These are phyloP conservation scores for Sciurus vulgaris DNA, from an alignment of 2,797 vertebrate genomes.

Conservation along the genomic window DNA sequence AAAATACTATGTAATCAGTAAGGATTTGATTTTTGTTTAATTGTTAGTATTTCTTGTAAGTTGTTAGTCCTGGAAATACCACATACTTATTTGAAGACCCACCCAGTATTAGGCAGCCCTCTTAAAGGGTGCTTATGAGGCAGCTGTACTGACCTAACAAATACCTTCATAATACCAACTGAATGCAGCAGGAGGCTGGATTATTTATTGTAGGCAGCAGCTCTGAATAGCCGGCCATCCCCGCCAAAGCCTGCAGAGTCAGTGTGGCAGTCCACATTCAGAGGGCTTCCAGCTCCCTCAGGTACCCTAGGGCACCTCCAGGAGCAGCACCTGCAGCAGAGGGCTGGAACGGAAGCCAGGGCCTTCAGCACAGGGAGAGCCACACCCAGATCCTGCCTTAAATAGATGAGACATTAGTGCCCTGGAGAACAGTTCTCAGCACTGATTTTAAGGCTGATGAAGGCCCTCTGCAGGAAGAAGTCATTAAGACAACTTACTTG, in stretches of 20 bases:
- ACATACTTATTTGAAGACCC: not conserved
- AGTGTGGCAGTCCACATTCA: not conserved
- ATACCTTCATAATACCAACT: not conserved
- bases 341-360: not conserved
- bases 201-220: not conserved
- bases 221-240: not conserved
- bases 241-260: not conserved
- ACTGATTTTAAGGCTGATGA: not conserved
- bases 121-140: not conserved
- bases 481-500: not conserved
- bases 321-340: no score
- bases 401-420: not conserved
- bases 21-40: not conserved
- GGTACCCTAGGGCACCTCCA: not conserved
- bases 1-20: not conserved
- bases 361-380: fast-evolving
- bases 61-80: not conserved
- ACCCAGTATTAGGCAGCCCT: not conserved
- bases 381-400: not conserved
- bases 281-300: not conserved
- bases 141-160: not conserved
- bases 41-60: not conserved
- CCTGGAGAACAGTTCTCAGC: not conserved
- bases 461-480: not conserved
- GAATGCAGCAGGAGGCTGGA: not conserved